Base-by-base conservation (phyloP, 2,113 vertebrate species). In the Ictalurus furcatus region DNA sequence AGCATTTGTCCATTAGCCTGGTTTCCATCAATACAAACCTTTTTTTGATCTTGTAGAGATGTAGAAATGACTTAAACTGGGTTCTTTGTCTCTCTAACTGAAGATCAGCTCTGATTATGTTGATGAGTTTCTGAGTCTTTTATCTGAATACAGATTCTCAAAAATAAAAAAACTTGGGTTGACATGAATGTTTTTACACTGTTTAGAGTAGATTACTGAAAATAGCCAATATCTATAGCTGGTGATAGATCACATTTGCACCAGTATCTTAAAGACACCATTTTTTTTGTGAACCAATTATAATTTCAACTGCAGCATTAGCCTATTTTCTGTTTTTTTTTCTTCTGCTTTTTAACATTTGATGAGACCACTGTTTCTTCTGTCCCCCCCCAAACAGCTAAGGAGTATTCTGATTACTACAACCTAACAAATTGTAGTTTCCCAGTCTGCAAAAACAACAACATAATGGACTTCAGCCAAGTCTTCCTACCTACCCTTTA, bases 401-500 rank as follows among this genome's bases (percentile, higher is more conserved):
- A 12, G 63, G 25, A 28, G 9, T 6, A 65, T 14, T n/a, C 21
- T 63, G 61, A 0, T n/a, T n/a, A n/a, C 28, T 0, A 30, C 12
- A 69, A n/a, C 9, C 0, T 69, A 28, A n/a, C 7, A 59, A 5
- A 7, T 21, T 0, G 1, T 3, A 3, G 11, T 0, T 3, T 12
- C 58, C 1, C 6, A 69, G 11, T 5, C 21, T 97, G 96, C 78
- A 0, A 0, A 0, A 90, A 81, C 1, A 0, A 0, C 0, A 63
- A 82, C 0, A 52, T 93, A 71, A 93, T 19, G n/a, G 3, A 87
- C 0, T 96, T 96, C 3, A 87, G 81, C 83, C 34, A 30, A 0
- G 48, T 48, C 16, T 96, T 96, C 54, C 94, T 97, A 23, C 94
- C 95, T 1, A 28, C 91, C 8, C 89, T 98, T 23, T 98, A 97